Conservation (phyloP, 2,113 vertebrate genomes). For the Lagenorhynchus albirostris region DNA sequence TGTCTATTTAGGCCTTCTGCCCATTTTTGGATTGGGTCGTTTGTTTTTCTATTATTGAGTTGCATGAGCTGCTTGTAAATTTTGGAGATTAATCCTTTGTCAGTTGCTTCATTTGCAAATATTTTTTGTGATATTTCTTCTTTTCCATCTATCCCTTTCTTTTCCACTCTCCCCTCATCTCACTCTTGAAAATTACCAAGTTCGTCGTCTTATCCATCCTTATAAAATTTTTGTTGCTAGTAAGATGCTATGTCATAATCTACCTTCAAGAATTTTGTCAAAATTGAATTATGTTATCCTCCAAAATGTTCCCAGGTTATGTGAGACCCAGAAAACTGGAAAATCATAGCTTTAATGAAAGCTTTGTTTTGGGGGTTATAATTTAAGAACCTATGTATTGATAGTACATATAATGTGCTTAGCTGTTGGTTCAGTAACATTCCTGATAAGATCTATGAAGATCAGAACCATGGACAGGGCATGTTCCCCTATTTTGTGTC, state of each 20-base stretch:
- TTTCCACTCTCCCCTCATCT: not conserved
- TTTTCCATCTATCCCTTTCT: not conserved
- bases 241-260: not conserved
- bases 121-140: not conserved
- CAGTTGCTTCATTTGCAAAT: no score
- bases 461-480: not conserved
- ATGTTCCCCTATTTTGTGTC: not conserved
- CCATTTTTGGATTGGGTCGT: no score
- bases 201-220: not conserved
- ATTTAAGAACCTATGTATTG: not conserved
- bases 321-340: not conserved
- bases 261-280: conserved; percentile 10
- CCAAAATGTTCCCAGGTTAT: not conserved
- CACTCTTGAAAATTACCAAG: not conserved
- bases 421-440: not conserved
- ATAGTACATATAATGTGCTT: not conserved
- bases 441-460: not conserved
- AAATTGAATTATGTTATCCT: not conserved
- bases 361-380: not conserved
- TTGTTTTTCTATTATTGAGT: no score
- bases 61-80: no score
- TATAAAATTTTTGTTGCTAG: not conserved
- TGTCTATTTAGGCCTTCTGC: no score
- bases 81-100: no score
- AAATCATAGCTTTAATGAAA: not conserved